Conservation (phyloP, 2,797 vertebrate species). For the Channallabes apus region DNA sequence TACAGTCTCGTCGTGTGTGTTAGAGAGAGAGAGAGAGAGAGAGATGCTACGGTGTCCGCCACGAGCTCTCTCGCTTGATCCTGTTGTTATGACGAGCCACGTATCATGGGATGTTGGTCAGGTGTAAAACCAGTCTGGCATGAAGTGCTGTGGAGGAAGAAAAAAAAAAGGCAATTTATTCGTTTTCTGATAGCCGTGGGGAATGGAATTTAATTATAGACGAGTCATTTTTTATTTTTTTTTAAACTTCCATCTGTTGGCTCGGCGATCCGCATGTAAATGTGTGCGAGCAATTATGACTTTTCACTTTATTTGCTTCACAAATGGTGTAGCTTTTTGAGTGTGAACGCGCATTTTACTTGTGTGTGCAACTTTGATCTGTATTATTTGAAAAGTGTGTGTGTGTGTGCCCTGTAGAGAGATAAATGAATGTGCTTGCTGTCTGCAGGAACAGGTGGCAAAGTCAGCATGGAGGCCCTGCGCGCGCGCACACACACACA, state of each 20-base stretch:
- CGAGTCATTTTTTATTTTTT: not conserved
- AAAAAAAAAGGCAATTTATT: not conserved
- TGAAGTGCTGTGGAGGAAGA: not conserved
- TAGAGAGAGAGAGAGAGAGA: conserved; percentile 8
- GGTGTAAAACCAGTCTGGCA: not conserved
- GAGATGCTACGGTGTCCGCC: not conserved
- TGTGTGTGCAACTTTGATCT: conserved; percentile 3
- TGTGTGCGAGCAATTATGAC: conserved; percentile 7
- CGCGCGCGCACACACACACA: not conserved
- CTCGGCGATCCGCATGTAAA: conserved; percentile 7
- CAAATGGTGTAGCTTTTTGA: conserved; percentile 3
- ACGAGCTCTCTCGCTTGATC: conserved; percentile 3
- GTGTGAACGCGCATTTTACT: not conserved
- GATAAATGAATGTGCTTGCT: conserved; percentile 78
- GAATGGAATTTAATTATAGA: conserved; percentile 27
- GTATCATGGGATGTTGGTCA: conserved; percentile 14
- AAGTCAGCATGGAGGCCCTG: conserved; percentile 71
- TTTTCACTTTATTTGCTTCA: conserved; percentile 6
- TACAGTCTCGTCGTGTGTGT: not conserved
- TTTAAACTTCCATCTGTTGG: conserved; percentile 21
- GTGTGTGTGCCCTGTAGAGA: conserved; percentile 68
- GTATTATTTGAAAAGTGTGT: not conserved
- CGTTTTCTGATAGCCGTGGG: conserved; percentile 13
- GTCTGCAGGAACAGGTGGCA: conserved; percentile 79
- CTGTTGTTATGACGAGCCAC: not conserved